phyloP scores from a whole-genome alignment of 2,797 vertebrate species.

The Danio aesculapii region DNA sequence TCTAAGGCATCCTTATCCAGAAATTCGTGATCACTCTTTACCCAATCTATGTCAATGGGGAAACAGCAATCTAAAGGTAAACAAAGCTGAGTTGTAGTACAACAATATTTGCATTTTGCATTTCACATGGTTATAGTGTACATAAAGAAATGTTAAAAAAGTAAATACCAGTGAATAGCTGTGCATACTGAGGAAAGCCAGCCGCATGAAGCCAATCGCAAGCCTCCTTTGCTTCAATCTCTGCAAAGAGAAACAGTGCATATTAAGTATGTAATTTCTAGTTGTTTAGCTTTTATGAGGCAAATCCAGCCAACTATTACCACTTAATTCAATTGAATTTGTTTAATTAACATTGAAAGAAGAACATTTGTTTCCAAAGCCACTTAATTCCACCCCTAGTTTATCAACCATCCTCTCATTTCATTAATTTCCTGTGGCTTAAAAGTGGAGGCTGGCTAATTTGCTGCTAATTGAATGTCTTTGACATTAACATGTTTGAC shows the following conservation, averaged over 20 bases:
- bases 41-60: conserved; percentile 84
- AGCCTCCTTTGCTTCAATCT: conserved; percentile 90
- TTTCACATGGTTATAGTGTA: neutral
- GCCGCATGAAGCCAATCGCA: conserved; percentile 89
- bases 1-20: conserved; percentile 86
- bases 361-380: conserved; percentile 17
- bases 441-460: conserved; percentile 62
- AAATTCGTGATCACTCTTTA: conserved; percentile 85
- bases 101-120: conserved; percentile 41
- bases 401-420: conserved; percentile 11
- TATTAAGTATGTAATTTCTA: conserved; percentile 63
- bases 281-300: conserved; percentile 58
- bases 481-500: conserved; percentile 42
- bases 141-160: conserved; percentile 18
- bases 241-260: conserved; percentile 75
- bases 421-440: conserved; percentile 47
- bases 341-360: conserved; percentile 46
- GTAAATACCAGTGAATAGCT: conserved; percentile 83
- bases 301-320: conserved; percentile 61
- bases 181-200: conserved; percentile 89
- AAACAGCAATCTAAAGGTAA: conserved; percentile 82
- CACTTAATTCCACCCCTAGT: neutral
- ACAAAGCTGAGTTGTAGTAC: conserved; percentile 25
- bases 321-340: conserved; percentile 69
- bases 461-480: conserved; percentile 65